A percentile compares a stretch with the other conserved stretches of the same genome.
These are phyloP conservation scores for Ondatra zibethicus DNA, from an alignment of 2,113 vertebrate species.

Conservation along the genomic window DNA sequence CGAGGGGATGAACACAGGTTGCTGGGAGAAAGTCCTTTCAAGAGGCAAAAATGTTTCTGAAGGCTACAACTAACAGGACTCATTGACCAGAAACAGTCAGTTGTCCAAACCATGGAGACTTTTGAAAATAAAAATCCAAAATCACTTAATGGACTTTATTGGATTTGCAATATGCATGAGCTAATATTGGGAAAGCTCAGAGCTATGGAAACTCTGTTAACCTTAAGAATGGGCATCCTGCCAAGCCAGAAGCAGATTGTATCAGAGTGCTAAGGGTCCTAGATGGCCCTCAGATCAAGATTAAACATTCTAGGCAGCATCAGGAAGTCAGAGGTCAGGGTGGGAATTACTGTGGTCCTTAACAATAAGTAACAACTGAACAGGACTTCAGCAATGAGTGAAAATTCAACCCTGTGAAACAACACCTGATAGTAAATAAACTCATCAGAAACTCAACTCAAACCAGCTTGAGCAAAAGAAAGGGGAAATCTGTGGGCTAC, in stretches of 20 bases:
- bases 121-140: not conserved
- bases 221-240: not conserved
- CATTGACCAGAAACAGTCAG: not conserved
- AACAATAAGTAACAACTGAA: not conserved
- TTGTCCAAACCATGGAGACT: not conserved
- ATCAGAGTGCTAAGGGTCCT: not conserved
- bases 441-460: constrained; percentile 11
- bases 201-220: too few species aligned
- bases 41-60: not conserved
- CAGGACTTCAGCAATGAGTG: not conserved
- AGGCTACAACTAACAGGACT: not conserved
- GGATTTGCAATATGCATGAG: not conserved
- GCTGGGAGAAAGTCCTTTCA: not conserved
- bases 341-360: rapidly evolving
- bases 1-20: not conserved
- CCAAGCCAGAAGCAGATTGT: not conserved
- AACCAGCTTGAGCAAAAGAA: not conserved
- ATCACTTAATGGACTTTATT: not conserved
- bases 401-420: not conserved
- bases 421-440: not conserved
- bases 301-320: not conserved
- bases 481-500: not conserved
- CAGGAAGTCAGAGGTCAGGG: not conserved
- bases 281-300: not conserved
- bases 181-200: not conserved